Conservation (phyloP, 1,140 invertebrate species). For the Mylabris phalerata region DNA sequence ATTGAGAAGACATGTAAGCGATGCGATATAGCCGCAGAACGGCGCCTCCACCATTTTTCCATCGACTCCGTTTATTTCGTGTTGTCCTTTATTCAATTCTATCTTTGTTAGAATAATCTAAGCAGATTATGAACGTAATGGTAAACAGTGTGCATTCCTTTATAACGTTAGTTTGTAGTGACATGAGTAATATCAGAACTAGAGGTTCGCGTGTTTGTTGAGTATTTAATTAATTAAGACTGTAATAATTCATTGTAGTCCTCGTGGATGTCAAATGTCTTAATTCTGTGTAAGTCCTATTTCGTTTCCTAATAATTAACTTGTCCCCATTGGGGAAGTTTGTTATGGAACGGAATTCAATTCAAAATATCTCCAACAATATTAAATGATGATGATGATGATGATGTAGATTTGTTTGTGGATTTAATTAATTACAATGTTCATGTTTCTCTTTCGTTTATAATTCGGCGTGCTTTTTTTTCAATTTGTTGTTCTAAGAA, state of each 20-base stretch:
- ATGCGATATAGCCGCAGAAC: no score
- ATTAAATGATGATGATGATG: no score
- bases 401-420: no score
- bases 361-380: conserved; percentile 5
- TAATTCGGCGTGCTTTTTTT: no score
- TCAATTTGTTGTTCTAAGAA: no score
- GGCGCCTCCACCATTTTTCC: no score
- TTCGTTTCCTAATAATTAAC: conserved; percentile 33
- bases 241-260: conserved; percentile 37
- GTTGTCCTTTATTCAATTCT: no score
- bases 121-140: conserved; percentile 2
- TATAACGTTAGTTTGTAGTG: conserved; percentile 2
- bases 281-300: conserved; percentile 30
- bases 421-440: no score
- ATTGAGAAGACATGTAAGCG: no score
- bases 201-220: conserved; percentile 18
- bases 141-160: neutral
- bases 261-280: conserved; percentile 35
- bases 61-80: no score
- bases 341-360: conserved; percentile 15
- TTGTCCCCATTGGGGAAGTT: conserved; percentile 20
- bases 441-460: no score
- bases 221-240: conserved; percentile 36
- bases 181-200: conserved; percentile 2
- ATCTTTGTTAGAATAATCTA: no score